These are phyloP conservation scores for Papilio elwesi DNA, from an alignment of 2,888 invertebrate species.

Conservation along the genomic window DNA sequence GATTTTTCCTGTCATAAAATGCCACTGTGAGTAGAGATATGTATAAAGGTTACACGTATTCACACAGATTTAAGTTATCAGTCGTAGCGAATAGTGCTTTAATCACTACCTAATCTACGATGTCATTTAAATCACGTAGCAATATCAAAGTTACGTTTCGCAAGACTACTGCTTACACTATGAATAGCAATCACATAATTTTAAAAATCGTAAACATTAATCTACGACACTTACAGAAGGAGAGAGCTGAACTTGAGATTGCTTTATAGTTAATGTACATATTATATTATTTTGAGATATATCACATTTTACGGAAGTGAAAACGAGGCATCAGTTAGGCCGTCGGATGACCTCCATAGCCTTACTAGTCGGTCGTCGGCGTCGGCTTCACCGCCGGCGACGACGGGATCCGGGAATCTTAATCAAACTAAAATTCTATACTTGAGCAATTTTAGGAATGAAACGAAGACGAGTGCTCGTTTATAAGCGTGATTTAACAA, in stretches of 20 bases:
- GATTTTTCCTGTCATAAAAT: too few relatives aligned
- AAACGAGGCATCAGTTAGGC: conserved; percentile 9
- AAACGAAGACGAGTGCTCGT: conserved; percentile 85
- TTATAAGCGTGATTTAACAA: conserved; percentile 90
- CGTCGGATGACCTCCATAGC: conserved; percentile 26
- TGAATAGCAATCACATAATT: neutral
- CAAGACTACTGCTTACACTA: neutral
- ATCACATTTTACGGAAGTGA: conserved; percentile 14
- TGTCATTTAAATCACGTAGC: neutral
- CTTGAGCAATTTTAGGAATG: conserved; percentile 80
- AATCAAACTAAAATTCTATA: conserved; percentile 65
- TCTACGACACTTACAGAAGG: conserved; percentile 1
- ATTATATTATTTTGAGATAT: conserved; percentile 16
- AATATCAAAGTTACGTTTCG: neutral
- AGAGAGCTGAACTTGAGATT: conserved; percentile 10
- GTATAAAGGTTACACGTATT: too few relatives aligned
- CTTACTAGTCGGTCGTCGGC: conserved; percentile 11
- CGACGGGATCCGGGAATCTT: conserved; percentile 47
- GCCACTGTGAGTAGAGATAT: too few relatives aligned
- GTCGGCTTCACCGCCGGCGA: conserved; percentile 13
- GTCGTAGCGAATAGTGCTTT: too few relatives aligned
- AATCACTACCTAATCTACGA: too few relatives aligned
- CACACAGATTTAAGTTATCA: too few relatives aligned
- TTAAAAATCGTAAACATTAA: conserved; percentile 4
- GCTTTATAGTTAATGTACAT: conserved; percentile 13